phyloP scores from a whole-genome alignment of 2,888 invertebrate genomes.

The Tinea trinotella region DNA sequence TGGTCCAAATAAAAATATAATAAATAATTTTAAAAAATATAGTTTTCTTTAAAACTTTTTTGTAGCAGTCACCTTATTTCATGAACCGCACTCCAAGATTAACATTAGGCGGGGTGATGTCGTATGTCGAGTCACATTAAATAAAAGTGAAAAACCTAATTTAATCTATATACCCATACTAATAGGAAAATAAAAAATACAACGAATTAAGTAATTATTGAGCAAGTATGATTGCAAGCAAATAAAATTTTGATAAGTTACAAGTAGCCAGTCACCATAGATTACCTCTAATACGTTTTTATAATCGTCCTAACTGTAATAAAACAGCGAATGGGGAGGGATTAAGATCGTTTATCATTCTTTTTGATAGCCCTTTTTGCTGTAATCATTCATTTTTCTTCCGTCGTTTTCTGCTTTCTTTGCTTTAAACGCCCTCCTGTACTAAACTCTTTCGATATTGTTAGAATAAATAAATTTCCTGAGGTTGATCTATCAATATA shows the following conservation, averaged over 20 bases:
- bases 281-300: constrained; percentile 48
- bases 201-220: neutral
- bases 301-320: constrained; percentile 67
- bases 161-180: neutral
- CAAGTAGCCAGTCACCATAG: neutral
- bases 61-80: no score
- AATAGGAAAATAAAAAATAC: neutral
- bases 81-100: no score
- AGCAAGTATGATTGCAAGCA: neutral
- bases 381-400: constrained; percentile 72
- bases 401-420: constrained; percentile 52
- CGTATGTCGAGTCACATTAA: no score
- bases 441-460: constrained; percentile 15
- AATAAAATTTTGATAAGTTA: neutral
- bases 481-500: no score
- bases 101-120: no score
- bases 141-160: no score
- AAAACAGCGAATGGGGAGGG: constrained; percentile 64
- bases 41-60: no score
- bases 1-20: no score
- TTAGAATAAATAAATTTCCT: neutral
- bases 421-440: constrained; percentile 35
- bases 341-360: constrained; percentile 72
- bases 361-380: constrained; percentile 71
- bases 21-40: no score